Evolutionary conservation across 2,113 vertebrate genomes (phyloP).

Genomic region (Dicentrarchus labrax): DNA sequence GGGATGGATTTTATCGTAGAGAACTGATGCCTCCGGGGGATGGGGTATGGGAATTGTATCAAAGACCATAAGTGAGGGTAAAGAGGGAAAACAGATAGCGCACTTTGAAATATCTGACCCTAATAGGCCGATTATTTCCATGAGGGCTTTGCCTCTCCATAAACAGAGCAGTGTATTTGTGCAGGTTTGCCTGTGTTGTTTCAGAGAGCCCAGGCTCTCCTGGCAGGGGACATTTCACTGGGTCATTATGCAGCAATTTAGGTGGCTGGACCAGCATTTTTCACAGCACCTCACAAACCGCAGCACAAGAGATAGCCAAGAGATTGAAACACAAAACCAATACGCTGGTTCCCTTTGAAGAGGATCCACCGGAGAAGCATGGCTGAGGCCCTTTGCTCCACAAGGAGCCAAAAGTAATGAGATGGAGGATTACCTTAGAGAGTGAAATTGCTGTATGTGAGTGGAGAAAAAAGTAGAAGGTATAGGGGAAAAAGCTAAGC

Average conservation of each 20-base stretch:
- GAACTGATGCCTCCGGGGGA: conserved; percentile 19
- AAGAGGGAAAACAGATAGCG: conserved; percentile 57
- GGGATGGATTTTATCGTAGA: conserved; percentile 49
- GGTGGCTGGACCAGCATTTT: conserved; percentile 60
- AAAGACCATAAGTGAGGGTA: conserved; percentile 55
- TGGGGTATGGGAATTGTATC: conserved; percentile 51
- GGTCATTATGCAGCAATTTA: conserved; percentile 73
- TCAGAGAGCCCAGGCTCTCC: conserved; percentile 63
- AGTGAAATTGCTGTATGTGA: conserved; percentile 35
- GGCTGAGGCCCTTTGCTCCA: conserved; percentile 23
- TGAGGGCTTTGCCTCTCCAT: conserved; percentile 44
- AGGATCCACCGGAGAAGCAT: conserved; percentile 39
- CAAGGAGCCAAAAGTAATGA: conserved; percentile 32
- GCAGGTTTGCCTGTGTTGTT: conserved; percentile 78
- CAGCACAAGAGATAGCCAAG: conserved; percentile 59
- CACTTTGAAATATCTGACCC: conserved; percentile 66
- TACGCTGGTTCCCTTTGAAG: conserved; percentile 54
- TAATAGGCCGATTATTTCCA: conserved; percentile 75
- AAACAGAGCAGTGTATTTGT: conserved; percentile 68
- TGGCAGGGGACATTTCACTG: conserved; percentile 69
- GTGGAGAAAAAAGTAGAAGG: not conserved
- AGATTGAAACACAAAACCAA: conserved; percentile 64
- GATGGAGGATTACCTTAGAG: conserved; percentile 28
- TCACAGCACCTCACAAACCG: conserved; percentile 66
- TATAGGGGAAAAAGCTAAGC: conserved; percentile 33